phyloP scores from a whole-genome alignment of 2,113 vertebrate genomes.

The Ifrita kowaldi region DNA sequence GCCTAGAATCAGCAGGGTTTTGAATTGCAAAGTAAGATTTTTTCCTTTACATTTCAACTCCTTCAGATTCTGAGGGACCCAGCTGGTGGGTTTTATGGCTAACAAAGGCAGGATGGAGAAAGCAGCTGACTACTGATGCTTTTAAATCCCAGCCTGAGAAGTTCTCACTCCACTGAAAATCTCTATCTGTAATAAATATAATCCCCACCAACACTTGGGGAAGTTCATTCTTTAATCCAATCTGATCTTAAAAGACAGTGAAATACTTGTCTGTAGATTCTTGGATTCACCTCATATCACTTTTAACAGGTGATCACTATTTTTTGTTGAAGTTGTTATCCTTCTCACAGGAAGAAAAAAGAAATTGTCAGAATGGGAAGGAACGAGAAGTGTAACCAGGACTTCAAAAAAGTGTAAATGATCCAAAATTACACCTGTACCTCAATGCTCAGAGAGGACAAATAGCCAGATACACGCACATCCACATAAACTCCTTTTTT shows the following conservation, averaged over 20 bases:
- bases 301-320: background rate
- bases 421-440: background rate
- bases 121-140: background rate
- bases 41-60: background rate
- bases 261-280: background rate
- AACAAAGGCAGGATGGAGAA: background rate
- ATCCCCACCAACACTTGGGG: background rate
- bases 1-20: background rate
- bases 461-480: background rate
- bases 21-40: background rate
- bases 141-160: background rate
- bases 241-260: background rate
- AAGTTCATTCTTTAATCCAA: background rate
- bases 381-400: background rate
- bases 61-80: background rate
- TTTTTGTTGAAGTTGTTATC: background rate
- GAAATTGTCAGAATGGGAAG: background rate
- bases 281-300: background rate
- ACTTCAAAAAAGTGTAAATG: background rate
- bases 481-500: background rate
- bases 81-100: background rate
- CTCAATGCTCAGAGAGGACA: background rate
- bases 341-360: background rate
- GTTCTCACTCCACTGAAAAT: background rate
- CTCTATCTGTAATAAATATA: background rate